Base-by-base conservation (phyloP, 2,113 vertebrate genomes). In the Perca fluviatilis region DNA sequence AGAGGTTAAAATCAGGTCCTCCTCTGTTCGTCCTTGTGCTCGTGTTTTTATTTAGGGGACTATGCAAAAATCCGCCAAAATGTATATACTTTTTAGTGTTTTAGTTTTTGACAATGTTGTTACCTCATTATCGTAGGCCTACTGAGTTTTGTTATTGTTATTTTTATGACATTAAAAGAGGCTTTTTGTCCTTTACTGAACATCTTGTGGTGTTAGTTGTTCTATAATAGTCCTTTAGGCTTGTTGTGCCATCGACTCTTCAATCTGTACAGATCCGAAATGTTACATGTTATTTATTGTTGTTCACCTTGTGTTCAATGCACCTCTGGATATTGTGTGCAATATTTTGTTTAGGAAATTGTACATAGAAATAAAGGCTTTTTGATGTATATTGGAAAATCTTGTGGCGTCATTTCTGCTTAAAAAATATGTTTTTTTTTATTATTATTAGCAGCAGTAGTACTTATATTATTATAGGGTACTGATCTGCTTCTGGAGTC, bases 361-460 rank as follows among this genome's bases (percentile, higher is more conserved):
- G 93, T 93, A 94, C 71, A 94, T 94, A 94, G 84, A 94, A 93
- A 93, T 93, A 94, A 94, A 94, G 84, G 86, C 83, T 91, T 93
- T 94, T 93, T 91, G 91, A 93, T 94, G 94, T 90, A 93, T 68
- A 86, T 74, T 79, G 86, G 81, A 91, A 81, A 71, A 30, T 89
- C 66, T 77, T 16, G 30, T 83, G 54, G 46, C 46, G 67, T 87
- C 71, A 1, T 88, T 84, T 40, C 4, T 87, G 7, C 43, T 46
- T 58, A 15, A 53, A 67, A 69, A 79, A 10, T 0, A 23, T 3
- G 0, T 0, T 25, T 4, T 10, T 25, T 4, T 10, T 54, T 46
- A 50, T 58, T 25, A 18, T 70, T 25, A 77, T 80, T 47, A n/a
- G 51, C 25, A 51, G 15, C 15, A 62, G 66, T 16, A 64, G n/a